phyloP scores from a whole-genome alignment of 2,888 invertebrate species.

The Aethes cnicana region DNA sequence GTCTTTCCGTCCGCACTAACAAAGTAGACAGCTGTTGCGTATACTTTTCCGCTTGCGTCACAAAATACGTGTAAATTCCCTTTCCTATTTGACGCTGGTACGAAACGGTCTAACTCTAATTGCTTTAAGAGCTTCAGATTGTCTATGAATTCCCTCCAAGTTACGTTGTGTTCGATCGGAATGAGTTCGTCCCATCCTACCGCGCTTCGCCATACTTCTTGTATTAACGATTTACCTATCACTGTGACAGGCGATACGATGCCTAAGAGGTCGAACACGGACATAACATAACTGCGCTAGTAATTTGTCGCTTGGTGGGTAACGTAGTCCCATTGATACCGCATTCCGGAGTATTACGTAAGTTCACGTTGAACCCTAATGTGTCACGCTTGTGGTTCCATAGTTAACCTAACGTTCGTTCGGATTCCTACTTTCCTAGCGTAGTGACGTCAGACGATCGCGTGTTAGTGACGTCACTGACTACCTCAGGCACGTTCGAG shows the following conservation, averaged over 20 bases:
- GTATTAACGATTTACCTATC: slow-evolving; percentile 13
- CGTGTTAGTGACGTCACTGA: not conserved
- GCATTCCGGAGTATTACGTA: not conserved
- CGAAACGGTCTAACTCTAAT: not conserved
- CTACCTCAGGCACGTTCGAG: not conserved
- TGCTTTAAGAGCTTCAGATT: not conserved
- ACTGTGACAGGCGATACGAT: slow-evolving; percentile 14
- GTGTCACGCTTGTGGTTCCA: not conserved
- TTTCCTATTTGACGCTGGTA: not conserved
- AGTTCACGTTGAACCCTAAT: not conserved
- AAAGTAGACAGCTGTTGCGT: not conserved
- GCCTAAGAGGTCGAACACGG: slow-evolving; percentile 39
- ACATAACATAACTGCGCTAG: slow-evolving; percentile 39
- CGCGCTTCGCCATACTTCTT: slow-evolving; percentile 26
- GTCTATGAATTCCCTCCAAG: not conserved
- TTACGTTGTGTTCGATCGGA: no score
- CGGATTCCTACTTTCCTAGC: not conserved
- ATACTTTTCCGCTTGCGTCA: not conserved
- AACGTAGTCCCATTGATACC: not conserved
- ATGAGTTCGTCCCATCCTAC: slow-evolving; percentile 37
- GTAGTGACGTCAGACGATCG: not conserved
- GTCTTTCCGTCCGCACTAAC: not conserved
- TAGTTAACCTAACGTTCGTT: not conserved
- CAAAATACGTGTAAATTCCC: slow-evolving; percentile 34
- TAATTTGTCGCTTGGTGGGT: slow-evolving; percentile 36